Evolutionary conservation across 1,140 invertebrate genomes (phyloP).

Genomic region (Tyrophagus putrescentiae): DNA sequence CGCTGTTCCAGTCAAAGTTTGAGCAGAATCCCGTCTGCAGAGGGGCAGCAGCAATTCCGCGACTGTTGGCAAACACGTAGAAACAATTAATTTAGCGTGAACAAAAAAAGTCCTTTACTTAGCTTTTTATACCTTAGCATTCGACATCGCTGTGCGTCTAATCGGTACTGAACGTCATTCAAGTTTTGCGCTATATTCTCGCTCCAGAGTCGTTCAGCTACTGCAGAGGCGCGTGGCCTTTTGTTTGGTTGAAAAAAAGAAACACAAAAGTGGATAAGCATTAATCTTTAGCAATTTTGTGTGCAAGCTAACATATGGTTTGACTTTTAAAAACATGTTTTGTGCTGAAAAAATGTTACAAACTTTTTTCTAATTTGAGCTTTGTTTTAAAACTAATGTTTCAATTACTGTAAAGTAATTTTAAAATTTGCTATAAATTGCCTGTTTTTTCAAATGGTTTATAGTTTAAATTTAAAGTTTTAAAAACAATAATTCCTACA

Average conservation of each 20-base stretch:
- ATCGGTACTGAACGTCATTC: conserved; percentile 23
- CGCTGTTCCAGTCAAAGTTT: conserved; percentile 30
- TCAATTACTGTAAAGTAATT: neutral
- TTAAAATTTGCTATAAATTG: neutral
- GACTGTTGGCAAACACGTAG: conserved; percentile 24
- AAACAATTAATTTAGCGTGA: neutral
- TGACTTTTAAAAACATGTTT: neutral
- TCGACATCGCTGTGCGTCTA: conserved; percentile 30
- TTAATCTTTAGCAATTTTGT: neutral
- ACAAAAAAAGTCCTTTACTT: conserved; percentile 17
- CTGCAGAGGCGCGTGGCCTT: conserved; percentile 54
- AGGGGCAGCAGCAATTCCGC: conserved; percentile 32
- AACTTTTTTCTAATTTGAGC: neutral
- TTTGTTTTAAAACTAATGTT: neutral
- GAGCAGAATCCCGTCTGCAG: conserved; percentile 33
- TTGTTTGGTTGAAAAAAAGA: neutral
- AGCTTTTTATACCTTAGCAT: conserved; percentile 24
- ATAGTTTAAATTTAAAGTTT: neutral
- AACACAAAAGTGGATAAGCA: neutral
- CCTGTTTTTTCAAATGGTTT: neutral
- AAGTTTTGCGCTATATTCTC: conserved; percentile 30
- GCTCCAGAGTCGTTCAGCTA: conserved; percentile 70
- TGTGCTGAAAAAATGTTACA: neutral
- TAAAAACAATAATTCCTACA: neutral
- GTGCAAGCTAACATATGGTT: neutral